Evolutionary conservation across 2,113 vertebrate species (phyloP), one percentile per base, ranked within the genome.

Genomic region (Typhlomys cinereus): DNA sequence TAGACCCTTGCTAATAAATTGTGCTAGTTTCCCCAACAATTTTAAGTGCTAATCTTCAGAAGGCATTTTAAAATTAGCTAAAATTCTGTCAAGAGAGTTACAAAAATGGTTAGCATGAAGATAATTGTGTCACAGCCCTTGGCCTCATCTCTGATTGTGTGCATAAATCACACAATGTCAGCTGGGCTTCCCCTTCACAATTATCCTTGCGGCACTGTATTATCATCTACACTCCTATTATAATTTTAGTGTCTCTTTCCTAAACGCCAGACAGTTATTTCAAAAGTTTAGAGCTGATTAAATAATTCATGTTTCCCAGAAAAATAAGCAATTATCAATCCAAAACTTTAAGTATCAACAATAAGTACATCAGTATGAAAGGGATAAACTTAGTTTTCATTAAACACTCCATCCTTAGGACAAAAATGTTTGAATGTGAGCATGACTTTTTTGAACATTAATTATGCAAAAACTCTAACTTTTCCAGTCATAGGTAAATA

Each of bases 1-100:
- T 98, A 98, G 98, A 98, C 98, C 98, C 98, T 98, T 98, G 98
- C 98, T 98, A 98, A 98, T 98, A 98, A 98, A 98, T 98, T 97
- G 97, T 98, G 98, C 97, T 98, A 98, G 98, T 98, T 98, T 97
- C 98, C 98, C 97, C 97, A 98, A 98, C 97, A 98, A 97, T 98
- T 98, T 98, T 98, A 98, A 98, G 98, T 97, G 96, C 97, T 98
- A 97, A 98, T 98, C 97, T 98, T 98, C 97, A 98, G 97, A 98
- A 98, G 97, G 98, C 98, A 98, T 98, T 98, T 98, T 97, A 98
- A 98, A 98, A 98, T 98, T 98, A 98, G 98, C 98, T 98, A 98
- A 98, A 98, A 98, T 98, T 98, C 98, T 97, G 97, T 98, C 98
- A 98, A 98, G 98, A 98, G 98, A 98, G 97, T 98, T 98, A 98